phyloP scores from a whole-genome alignment of 2,113 vertebrate species.

The Delphinus delphis region DNA sequence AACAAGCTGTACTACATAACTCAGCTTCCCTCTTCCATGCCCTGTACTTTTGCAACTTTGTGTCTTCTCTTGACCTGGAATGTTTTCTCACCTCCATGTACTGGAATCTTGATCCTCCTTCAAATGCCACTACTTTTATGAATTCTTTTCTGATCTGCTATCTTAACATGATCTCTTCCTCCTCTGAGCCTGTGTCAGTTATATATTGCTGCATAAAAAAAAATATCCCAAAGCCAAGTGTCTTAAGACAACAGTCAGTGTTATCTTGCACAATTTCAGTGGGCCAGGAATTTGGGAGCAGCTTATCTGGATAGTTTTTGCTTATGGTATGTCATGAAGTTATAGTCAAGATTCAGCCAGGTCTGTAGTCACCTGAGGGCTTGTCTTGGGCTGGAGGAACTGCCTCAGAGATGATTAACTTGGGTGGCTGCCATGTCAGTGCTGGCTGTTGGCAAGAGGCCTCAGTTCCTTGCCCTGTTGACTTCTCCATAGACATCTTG shows the following conservation, averaged over 20 bases:
- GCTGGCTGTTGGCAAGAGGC: not conserved
- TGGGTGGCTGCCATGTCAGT: fast-evolving
- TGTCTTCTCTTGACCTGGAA: no score
- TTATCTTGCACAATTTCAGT: not conserved
- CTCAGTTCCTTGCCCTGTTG: fast-evolving
- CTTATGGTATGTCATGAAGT: no score
- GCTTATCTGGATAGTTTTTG: not conserved
- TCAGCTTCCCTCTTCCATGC: fast-evolving
- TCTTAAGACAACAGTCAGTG: not conserved
- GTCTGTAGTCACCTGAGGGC: fast-evolving
- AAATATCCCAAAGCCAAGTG: not conserved
- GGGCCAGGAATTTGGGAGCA: not conserved
- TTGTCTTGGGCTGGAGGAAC: no score
- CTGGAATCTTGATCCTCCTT: not conserved
- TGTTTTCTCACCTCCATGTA: no score
- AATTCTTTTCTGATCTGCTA: not conserved
- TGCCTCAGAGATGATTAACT: not conserved
- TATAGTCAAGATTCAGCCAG: not conserved
- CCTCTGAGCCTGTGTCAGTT: not conserved
- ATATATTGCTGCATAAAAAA: not conserved
- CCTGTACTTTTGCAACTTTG: not conserved
- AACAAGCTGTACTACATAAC: fast-evolving
- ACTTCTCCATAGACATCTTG: fast-evolving
- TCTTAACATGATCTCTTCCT: not conserved
- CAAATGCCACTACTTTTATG: fast-evolving